These are phyloP conservation scores for Drosophila silvestris DNA, from an alignment of 2,888 invertebrate species.

Conservation along the genomic window DNA sequence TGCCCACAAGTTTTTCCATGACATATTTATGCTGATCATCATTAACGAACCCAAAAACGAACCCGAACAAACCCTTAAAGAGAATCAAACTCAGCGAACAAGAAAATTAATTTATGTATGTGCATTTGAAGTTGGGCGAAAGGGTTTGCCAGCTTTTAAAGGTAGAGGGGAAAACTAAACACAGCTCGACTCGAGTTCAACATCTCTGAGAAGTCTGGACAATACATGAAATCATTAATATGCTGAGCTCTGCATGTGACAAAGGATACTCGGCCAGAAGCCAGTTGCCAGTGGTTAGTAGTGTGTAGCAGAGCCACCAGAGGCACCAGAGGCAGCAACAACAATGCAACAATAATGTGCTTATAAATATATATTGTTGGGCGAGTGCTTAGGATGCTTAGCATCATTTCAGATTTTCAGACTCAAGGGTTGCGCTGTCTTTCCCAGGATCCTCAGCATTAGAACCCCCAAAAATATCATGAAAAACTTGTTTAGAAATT, in stretches of 20 bases:
- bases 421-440: constrained; percentile 66
- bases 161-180: constrained; percentile 48
- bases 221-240: constrained; percentile 70
- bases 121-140: constrained; percentile 50
- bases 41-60: constrained; percentile 58
- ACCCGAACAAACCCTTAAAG: constrained; percentile 39
- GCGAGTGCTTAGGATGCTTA: constrained; percentile 51
- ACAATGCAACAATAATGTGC: constrained; percentile 78
- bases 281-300: neutral
- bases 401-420: constrained; percentile 26
- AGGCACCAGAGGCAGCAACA: constrained; percentile 25
- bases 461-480: constrained; percentile 31
- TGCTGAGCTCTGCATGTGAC: constrained; percentile 80
- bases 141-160: constrained; percentile 43
- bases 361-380: constrained; percentile 69
- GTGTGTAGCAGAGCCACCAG: neutral
- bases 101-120: constrained; percentile 81
- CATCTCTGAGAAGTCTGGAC: constrained; percentile 39
- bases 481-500: constrained; percentile 71
- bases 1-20: constrained; percentile 47
- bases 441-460: constrained; percentile 61
- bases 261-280: constrained; percentile 61
- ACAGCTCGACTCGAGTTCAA: constrained; percentile 25
- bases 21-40: constrained; percentile 73
- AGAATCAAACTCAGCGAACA: constrained; percentile 74